Base-by-base conservation (phyloP, 2,888 invertebrate genomes). In the Cerceris ruficornis region DNA sequence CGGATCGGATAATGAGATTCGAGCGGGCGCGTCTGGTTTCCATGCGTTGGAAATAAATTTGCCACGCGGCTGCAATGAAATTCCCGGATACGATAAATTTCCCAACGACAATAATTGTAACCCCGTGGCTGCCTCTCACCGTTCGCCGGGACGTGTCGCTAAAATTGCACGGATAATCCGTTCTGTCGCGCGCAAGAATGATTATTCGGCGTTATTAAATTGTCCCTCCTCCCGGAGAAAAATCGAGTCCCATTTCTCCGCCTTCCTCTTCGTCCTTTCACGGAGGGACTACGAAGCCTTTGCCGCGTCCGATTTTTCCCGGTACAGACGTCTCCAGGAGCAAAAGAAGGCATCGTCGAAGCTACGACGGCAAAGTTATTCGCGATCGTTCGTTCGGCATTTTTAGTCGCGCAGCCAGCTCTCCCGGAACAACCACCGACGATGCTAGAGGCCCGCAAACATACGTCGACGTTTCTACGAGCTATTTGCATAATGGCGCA, bases 401-500 rank as follows among this genome's bases (percentile, higher is more conserved):
- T 62, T 59, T 41, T 13, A 13, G n/a, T 11, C 15, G 6, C 11
- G 42, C 39, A 41, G 39, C 11, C 1, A 43, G 0, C 57, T 28
- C 28, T 28, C 28, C 7, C 8, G 62, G 15, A 28, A 52, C 66
- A 9, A n/a, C 6, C 11, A 17, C 52, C 66, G 65, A 46, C 60
- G 59, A 66, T 17, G 69, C 41, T 9, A 0, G 54, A 39, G 14
- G 50, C 41, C 59, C 43, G 67, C 75, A 77, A 77, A 75, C 71
- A 71, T 69, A 46, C 70, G 64, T 59, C 46, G 73, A 73, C 80
- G 75, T 80, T 84, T 61, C 57, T 72, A 7, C 66, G 66, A 50
- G 60, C 61, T 59, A 79, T 84, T 85, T 85, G 77, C 84, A 84
- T 84, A 85, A 85, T 85, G 77, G 84, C 78, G 59, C 75, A 75